A percentile compares a stretch with the other conserved stretches of the same genome.
phyloP scores from a whole-genome alignment of 1,140 invertebrate species.

The Drosophila grimshawi region DNA sequence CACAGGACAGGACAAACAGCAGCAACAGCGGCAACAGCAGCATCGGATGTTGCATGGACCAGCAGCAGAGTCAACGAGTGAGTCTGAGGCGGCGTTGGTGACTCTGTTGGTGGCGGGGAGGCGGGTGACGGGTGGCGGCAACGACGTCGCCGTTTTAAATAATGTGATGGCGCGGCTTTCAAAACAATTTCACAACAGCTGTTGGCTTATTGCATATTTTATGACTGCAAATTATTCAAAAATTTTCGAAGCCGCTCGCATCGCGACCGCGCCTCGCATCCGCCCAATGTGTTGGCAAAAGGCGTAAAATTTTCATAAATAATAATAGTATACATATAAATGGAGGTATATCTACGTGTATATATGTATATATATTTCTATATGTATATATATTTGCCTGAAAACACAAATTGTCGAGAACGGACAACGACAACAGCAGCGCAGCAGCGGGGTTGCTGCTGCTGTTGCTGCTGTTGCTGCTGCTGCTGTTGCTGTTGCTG shows the following conservation, averaged over 20 bases:
- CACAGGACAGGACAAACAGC: conserved; percentile 9
- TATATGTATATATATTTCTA: conserved; percentile 33
- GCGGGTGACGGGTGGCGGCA: not conserved
- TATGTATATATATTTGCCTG: conserved; percentile 29
- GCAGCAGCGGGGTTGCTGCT: not conserved
- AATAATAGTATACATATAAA: conserved; percentile 58
- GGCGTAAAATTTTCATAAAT: conserved; percentile 63
- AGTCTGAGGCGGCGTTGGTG: conserved; percentile 6
- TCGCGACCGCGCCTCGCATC: conserved; percentile 34
- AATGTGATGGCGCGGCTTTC: conserved; percentile 84
- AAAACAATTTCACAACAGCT: conserved; percentile 85
- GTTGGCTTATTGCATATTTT: conserved; percentile 85
- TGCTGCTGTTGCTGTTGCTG: conserved; percentile 11
- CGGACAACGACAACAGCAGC: conserved; percentile 54
- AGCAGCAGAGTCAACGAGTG: not conserved
- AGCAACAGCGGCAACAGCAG: not conserved
- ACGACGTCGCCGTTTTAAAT: conserved; percentile 74
- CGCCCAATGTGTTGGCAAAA: conserved; percentile 37
- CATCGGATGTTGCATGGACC: conserved; percentile 2
- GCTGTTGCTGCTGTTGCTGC: conserved; percentile 7
- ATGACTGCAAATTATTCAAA: conserved; percentile 85
- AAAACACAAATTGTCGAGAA: conserved; percentile 78
- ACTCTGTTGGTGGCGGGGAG: not conserved
- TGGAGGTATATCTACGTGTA: conserved; percentile 30
- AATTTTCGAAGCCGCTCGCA: conserved; percentile 77